Evolutionary conservation across 1,140 invertebrate species (phyloP).

Genomic region (Plutomurus gul): DNA sequence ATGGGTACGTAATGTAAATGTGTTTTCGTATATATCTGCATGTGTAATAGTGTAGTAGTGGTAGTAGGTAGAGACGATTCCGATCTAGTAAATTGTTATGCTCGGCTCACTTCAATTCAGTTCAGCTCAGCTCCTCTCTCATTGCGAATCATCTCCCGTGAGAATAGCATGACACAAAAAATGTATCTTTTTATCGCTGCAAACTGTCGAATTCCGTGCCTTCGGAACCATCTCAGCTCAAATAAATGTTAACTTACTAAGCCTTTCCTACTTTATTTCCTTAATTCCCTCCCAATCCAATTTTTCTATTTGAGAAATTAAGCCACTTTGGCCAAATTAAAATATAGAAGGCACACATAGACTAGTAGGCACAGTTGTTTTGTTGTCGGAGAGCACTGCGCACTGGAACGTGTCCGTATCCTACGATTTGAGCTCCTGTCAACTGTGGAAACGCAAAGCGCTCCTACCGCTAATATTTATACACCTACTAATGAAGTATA

Average conservation of each 20-base stretch:
- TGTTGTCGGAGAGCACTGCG: too few relatives aligned
- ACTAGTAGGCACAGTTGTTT: too few relatives aligned
- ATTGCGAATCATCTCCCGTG: constrained; percentile 39
- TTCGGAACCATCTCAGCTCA: constrained; percentile 28
- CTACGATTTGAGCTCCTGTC: constrained; percentile 17
- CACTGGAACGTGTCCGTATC: too few relatives aligned
- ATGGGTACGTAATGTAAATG: too few relatives aligned
- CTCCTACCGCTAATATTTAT: not conserved
- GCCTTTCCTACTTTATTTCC: constrained; percentile 35
- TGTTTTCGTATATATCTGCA: too few relatives aligned
- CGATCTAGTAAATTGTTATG: constrained; percentile 6
- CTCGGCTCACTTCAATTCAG: constrained; percentile 1
- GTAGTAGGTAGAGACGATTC: too few relatives aligned
- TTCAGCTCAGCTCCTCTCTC: not conserved
- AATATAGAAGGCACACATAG: constrained; percentile 18
- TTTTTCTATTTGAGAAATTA: constrained; percentile 38
- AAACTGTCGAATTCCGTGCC: constrained; percentile 53
- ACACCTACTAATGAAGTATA: too few relatives aligned
- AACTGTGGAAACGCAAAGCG: not conserved
- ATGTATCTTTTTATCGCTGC: constrained; percentile 53
- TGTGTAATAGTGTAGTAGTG: not conserved
- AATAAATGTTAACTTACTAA: constrained; percentile 48
- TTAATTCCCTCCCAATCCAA: constrained; percentile 14
- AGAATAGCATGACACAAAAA: constrained; percentile 50
- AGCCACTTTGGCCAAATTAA: constrained; percentile 42